These are phyloP conservation scores for Melospiza melodia DNA, from an alignment of 2,113 vertebrate species.

Conservation along the genomic window DNA sequence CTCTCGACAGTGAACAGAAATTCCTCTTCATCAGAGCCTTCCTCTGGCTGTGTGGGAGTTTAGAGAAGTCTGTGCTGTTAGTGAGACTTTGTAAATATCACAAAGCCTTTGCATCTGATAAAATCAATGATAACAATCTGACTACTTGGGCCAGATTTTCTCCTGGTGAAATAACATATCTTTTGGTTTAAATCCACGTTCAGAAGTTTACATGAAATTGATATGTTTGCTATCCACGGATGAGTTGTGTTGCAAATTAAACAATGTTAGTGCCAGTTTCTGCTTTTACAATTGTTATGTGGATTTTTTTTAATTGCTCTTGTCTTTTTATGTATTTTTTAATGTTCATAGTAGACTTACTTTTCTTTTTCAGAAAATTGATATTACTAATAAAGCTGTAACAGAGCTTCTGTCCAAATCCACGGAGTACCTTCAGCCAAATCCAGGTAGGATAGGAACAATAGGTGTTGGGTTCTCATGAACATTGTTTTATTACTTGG, in stretches of 20 bases:
- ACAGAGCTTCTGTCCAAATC: slow-evolving; percentile 90
- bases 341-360: neutral
- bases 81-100: neutral
- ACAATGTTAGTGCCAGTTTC: neutral
- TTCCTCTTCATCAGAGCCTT: neutral
- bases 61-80: neutral
- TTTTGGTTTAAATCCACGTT: neutral
- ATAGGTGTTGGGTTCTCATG: neutral
- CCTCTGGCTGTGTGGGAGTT: neutral
- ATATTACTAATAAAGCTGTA: slow-evolving; percentile 92
- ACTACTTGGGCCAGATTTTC: neutral
- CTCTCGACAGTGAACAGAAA: neutral
- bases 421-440: slow-evolving; percentile 94
- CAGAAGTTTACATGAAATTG: neutral
- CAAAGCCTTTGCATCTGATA: neutral
- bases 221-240: neutral
- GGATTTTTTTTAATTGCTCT: neutral
- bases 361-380: slow-evolving; percentile 86
- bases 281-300: neutral
- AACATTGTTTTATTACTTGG: neutral
- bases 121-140: neutral
- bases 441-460: slow-evolving; percentile 83
- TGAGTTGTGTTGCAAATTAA: neutral
- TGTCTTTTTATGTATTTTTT: neutral
- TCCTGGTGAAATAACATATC: neutral